Percentiles rank a stretch among this genome's conserved stretches.
These are phyloP conservation scores for Aporrectodea caliginosa DNA, from an alignment of 1,140 invertebrate species.

Conservation along the genomic window DNA sequence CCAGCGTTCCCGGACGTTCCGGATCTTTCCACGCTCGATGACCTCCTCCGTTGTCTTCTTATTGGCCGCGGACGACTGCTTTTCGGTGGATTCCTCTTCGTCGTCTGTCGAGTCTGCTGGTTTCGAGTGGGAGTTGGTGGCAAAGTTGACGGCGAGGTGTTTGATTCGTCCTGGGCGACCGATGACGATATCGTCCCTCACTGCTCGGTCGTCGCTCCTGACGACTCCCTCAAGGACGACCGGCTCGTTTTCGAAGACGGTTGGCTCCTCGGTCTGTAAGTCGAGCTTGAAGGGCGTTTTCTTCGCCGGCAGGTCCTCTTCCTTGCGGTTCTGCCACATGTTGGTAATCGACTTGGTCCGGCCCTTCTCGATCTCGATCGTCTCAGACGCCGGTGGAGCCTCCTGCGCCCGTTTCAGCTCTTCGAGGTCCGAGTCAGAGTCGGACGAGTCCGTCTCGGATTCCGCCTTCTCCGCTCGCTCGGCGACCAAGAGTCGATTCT, in stretches of 20 bases:
- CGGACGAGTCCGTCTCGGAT: not conserved
- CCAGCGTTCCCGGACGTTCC: not conserved
- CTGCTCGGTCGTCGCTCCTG: not conserved
- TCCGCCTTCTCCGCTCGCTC: not conserved
- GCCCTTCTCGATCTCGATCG: slow-evolving; percentile 15
- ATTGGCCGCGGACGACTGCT: not conserved
- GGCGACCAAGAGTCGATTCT: not conserved
- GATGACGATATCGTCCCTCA: slow-evolving; percentile 1
- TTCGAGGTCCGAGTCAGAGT: slow-evolving; percentile 5
- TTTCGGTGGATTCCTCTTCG: not conserved
- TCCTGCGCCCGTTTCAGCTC: not conserved
- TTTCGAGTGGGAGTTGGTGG: not conserved
- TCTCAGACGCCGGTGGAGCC: not conserved
- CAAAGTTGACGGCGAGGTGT: slow-evolving; percentile 12
- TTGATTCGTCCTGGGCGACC: slow-evolving; percentile 8
- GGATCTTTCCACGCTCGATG: not conserved
- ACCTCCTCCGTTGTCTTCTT: not conserved
- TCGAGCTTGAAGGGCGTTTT: slow-evolving; percentile 18
- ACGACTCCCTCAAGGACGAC: slow-evolving; percentile 19
- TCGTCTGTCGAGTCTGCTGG: not conserved
- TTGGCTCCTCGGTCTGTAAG: not conserved
- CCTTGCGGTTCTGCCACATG: slow-evolving; percentile 9
- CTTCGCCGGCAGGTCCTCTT: not conserved
- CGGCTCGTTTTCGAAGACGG: slow-evolving; percentile 14
- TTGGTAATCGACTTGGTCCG: not conserved